Base-by-base conservation (phyloP, 2,888 invertebrate genomes). In the Helicoverpa assulta region DNA sequence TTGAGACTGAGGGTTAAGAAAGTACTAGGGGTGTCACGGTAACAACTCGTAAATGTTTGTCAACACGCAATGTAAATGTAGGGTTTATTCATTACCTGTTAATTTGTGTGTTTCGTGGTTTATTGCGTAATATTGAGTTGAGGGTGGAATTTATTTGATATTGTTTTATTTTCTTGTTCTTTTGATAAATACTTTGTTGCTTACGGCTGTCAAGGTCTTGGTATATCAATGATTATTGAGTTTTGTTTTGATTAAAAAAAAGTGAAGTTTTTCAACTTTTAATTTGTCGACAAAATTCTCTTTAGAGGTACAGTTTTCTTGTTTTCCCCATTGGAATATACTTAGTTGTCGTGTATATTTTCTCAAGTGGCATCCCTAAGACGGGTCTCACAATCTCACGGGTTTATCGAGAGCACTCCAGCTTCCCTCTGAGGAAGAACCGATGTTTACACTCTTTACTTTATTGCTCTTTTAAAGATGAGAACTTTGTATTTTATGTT, bases 1-100 rank as follows among this genome's bases (percentile, higher is more conserved):
- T 93, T 92, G 88, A 92, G 90, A 86, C 85, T 79, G 88, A 88
- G 92, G 93, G 92, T 89, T 89, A 92, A 93, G 93, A 91, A 81
- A 78, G 60, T 21, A 64, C 64, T 82, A 93, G 92, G 93, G 93
- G 67, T 92, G 90, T 89, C 92, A 86, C 91, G 89, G 89, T 88
- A 78, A 91, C 81, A 81, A 77, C 76, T 86, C 83, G 87, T 87
- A 85, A 78, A 72, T 66, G 81, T 73, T 16, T 83, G 79, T 53
- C 76, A 78, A 77, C 89, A 89, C 88, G 89, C 88, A 85, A 89
- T 66, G 70, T 67, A 79, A 82, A 83, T 70, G 56, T 61, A 62
- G 79, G 80, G 82, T 70, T 70, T 76, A 53, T 75, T 51, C 51
- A 82, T 82, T 84, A 76, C 70, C 67, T 59, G 67, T 72, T 66